Evolutionary conservation across 2,888 invertebrate genomes (phyloP).

Genomic region (Callyntrura sp.): DNA sequence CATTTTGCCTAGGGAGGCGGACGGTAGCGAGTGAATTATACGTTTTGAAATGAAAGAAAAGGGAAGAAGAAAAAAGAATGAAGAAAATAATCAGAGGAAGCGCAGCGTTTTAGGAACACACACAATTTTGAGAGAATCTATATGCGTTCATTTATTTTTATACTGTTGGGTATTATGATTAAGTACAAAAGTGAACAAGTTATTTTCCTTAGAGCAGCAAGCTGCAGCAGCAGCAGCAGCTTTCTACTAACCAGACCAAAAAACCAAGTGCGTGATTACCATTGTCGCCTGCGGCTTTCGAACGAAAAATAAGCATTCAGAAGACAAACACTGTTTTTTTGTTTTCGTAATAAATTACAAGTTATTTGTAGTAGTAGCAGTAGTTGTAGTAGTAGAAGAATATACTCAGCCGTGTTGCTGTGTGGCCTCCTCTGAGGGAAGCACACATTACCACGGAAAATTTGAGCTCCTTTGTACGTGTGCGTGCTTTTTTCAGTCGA

Average conservation of each 20-base stretch:
- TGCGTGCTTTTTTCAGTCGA: constrained; percentile 53
- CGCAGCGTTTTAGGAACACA: not conserved
- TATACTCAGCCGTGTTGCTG: not conserved
- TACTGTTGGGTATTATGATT: constrained; percentile 59
- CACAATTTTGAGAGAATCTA: constrained; percentile 16
- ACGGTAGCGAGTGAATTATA: constrained; percentile 40
- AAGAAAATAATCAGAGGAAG: constrained; percentile 6
- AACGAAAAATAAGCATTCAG: constrained; percentile 25
- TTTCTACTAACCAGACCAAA: not conserved
- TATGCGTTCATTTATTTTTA: constrained; percentile 60
- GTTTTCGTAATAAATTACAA: constrained; percentile 75
- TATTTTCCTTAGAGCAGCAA: not conserved
- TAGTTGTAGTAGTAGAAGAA: not conserved
- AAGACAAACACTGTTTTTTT: constrained; percentile 29
- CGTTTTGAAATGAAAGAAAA: constrained; percentile 61
- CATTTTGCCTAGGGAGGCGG: constrained; percentile 54
- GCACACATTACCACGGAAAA: not conserved
- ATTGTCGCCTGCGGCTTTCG: constrained; percentile 62
- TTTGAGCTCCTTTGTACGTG: constrained; percentile 14
- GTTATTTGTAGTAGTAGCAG: constrained; percentile 57
- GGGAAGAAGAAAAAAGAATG: constrained; percentile 32
- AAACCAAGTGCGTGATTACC: constrained; percentile 59
- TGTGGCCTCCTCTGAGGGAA: not conserved
- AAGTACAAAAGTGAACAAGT: constrained; percentile 7
- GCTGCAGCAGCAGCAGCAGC: not conserved